phyloP scores from a whole-genome alignment of 2,113 vertebrate genomes.

The Myotis brandtii region DNA sequence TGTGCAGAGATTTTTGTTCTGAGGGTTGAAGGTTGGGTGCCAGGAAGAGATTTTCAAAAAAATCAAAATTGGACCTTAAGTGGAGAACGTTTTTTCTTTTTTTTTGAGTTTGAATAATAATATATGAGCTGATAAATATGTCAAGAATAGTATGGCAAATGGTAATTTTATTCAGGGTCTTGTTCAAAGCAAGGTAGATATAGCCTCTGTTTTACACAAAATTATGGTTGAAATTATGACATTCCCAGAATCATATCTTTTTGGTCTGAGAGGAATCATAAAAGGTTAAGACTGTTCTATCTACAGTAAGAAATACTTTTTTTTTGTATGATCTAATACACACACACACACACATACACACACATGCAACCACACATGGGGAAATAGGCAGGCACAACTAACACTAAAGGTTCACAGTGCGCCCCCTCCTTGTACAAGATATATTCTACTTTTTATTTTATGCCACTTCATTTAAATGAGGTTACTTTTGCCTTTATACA shows the following conservation, averaged over 20 bases:
- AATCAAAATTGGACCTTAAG: constrained; percentile 22
- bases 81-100: background rate
- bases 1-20: background rate
- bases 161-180: constrained; percentile 1
- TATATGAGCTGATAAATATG: background rate
- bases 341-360: background rate
- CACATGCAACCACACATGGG: too few relatives aligned
- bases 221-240: constrained; percentile 27
- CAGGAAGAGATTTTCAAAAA: background rate
- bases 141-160: background rate
- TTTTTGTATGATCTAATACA: background rate
- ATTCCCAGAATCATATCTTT: background rate
- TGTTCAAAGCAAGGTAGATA: background rate
- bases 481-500: background rate
- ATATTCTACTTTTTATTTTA: background rate
- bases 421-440: background rate
- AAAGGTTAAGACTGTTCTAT: background rate
- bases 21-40: background rate
- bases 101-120: constrained; percentile 37
- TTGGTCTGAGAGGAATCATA: background rate
- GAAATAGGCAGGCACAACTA: background rate
- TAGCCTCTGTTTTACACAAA: constrained; percentile 5
- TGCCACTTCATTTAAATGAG: background rate
- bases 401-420: background rate
- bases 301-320: background rate